phyloP scores from a whole-genome alignment of 2,113 vertebrate genomes.

The Salvelinus sp. region DNA sequence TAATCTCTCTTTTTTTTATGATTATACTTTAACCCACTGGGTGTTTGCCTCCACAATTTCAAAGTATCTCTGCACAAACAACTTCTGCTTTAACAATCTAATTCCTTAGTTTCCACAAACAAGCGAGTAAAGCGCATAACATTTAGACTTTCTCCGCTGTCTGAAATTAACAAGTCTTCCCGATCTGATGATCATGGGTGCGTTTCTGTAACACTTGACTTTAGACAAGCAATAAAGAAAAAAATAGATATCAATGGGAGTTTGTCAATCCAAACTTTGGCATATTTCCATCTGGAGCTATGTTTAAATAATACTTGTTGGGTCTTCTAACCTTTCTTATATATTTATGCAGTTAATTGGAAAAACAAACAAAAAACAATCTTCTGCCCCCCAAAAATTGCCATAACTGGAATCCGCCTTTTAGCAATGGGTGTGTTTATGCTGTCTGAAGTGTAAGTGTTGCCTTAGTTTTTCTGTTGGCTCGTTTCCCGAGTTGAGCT shows the following conservation, averaged over 20 bases:
- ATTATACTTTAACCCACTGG: conserved; percentile 66
- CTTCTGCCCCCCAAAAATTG: not conserved
- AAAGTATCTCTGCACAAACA: conserved; percentile 33
- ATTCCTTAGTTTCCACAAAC: conserved; percentile 34
- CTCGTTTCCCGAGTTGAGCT: conserved; percentile 4
- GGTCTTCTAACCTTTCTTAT: not conserved
- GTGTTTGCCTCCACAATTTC: conserved; percentile 40
- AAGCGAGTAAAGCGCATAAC: conserved; percentile 50
- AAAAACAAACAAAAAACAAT: not conserved
- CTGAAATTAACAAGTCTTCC: conserved; percentile 47
- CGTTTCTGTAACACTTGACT: conserved; percentile 24
- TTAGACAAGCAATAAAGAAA: conserved; percentile 22
- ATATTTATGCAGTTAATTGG: conserved; percentile 14
- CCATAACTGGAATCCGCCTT: conserved; percentile 38
- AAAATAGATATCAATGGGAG: conserved; percentile 22
- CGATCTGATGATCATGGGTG: conserved; percentile 35
- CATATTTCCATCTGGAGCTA: not conserved
- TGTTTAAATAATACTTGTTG: not conserved
- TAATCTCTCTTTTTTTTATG: conserved; percentile 54
- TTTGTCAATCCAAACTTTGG: conserved; percentile 8
- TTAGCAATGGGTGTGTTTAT: not conserved
- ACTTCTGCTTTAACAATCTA: conserved; percentile 38
- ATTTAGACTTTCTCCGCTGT: conserved; percentile 28
- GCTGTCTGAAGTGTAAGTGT: conserved; percentile 12
- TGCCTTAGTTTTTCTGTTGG: not conserved